These are phyloP conservation scores for Parelbella ahira DNA, from an alignment of 2,888 invertebrate species.

Conservation along the genomic window DNA sequence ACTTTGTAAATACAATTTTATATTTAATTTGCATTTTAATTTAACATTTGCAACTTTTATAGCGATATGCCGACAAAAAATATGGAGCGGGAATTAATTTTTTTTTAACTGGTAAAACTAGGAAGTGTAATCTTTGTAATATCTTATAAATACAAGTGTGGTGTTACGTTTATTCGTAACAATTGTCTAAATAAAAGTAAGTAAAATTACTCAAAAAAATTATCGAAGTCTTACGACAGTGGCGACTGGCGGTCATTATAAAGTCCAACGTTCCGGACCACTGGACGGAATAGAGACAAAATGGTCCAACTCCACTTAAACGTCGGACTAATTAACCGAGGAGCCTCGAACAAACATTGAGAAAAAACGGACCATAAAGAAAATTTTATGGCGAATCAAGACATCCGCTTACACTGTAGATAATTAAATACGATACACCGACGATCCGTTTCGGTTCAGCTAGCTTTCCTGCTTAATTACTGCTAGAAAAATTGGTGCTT, in stretches of 20 bases:
- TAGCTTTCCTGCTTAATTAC: conserved; percentile 13
- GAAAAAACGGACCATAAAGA: conserved; percentile 42
- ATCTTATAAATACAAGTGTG: too few relatives aligned
- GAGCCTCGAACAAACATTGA: conserved; percentile 49
- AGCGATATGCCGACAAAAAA: too few relatives aligned
- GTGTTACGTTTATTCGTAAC: too few relatives aligned
- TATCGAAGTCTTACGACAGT: too few relatives aligned
- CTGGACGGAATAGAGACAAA: conserved; percentile 35
- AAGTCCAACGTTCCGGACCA: conserved; percentile 45
- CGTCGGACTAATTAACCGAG: conserved; percentile 56
- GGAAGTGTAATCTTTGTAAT: too few relatives aligned
- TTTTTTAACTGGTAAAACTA: neutral
- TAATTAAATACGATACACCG: conserved; percentile 33
- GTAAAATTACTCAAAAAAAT: too few relatives aligned
- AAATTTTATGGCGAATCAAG: conserved; percentile 50
- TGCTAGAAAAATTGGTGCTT: too few relatives aligned
- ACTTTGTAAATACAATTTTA: too few relatives aligned
- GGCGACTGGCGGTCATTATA: neutral
- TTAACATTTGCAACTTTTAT: too few relatives aligned
- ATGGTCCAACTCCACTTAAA: conserved; percentile 39
- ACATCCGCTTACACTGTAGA: conserved; percentile 48
- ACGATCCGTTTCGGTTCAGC: conserved; percentile 14
- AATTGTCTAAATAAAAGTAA: too few relatives aligned
- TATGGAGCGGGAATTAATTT: too few relatives aligned
- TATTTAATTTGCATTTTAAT: too few relatives aligned